These are phyloP conservation scores for Apogon hyalosoma DNA, from an alignment of 2,797 vertebrate species.

Conservation along the genomic window DNA sequence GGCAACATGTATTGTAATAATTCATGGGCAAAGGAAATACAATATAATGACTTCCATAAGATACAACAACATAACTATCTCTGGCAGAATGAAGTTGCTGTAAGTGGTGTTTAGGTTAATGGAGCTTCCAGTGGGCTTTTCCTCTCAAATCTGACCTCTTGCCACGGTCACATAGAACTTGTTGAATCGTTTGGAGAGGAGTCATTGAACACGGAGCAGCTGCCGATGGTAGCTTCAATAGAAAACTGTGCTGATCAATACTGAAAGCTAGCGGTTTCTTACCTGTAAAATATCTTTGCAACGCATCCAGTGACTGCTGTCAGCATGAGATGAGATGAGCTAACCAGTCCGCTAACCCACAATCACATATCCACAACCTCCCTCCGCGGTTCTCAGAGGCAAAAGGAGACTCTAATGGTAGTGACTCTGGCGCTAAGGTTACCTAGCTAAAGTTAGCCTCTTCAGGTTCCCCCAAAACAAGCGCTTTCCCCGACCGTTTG, in stretches of 20 bases:
- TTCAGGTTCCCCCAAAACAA: slow-evolving; percentile 28
- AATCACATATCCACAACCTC: slow-evolving; percentile 52
- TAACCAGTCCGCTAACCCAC: slow-evolving; percentile 24
- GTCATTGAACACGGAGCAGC: slow-evolving; percentile 8
- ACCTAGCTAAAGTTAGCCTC: slow-evolving; percentile 67
- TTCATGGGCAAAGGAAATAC: background rate
- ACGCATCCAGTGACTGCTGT: slow-evolving; percentile 32
- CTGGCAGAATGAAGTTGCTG: no score
- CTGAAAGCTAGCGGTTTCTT: slow-evolving; percentile 27
- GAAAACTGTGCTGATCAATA: background rate
- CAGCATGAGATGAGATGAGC: slow-evolving; percentile 55
- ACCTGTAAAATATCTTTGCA: slow-evolving; percentile 56
- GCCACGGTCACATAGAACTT: slow-evolving; percentile 47
- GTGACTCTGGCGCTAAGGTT: slow-evolving; percentile 54
- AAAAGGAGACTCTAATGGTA: slow-evolving; percentile 26
- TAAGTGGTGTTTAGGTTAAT: background rate
- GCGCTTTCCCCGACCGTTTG: slow-evolving; percentile 11
- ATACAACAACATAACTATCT: background rate
- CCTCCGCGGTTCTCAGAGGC: slow-evolving; percentile 24
- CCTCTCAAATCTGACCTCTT: background rate
- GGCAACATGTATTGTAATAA: background rate
- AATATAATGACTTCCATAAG: background rate
- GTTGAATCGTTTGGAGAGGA: slow-evolving; percentile 53
- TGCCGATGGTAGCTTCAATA: no score
- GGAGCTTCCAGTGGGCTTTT: background rate